Percentiles rank a stretch among this genome's conserved stretches.
Conservation (phyloP, 1,140 invertebrate species). For the Trichonephila clavata region DNA sequence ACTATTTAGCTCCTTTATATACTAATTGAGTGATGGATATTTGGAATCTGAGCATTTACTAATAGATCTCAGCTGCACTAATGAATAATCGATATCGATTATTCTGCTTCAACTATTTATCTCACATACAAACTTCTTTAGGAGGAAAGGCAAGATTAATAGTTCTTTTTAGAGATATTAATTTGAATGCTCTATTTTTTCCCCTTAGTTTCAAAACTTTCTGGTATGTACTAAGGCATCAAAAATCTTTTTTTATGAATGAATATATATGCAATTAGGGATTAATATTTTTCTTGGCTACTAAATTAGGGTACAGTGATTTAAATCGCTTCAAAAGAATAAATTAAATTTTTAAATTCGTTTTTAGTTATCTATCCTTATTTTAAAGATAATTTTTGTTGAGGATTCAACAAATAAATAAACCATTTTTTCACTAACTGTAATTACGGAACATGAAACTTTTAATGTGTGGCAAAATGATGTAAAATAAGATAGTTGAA, state of each 20-base stretch:
- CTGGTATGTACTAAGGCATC: not conserved
- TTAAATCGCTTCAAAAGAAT: not conserved
- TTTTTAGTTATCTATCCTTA: not conserved
- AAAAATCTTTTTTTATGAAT: not conserved
- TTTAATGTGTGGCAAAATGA: too few species aligned
- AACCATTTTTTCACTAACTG: too few species aligned
- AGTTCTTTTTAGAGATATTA: not conserved
- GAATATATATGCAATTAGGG: not conserved
- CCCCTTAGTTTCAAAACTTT: not conserved
- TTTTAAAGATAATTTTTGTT: too few species aligned
- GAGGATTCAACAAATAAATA: too few species aligned
- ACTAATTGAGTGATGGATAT: slow-evolving; percentile 1
- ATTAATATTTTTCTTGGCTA: not conserved
- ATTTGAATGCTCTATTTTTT: not conserved
- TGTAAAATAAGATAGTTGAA: too few species aligned
- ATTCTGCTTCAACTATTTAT: slow-evolving; percentile 14
- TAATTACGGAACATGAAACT: too few species aligned
- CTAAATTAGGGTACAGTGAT: not conserved
- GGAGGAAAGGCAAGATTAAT: not conserved
- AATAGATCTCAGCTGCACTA: not conserved
- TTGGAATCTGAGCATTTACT: slow-evolving; percentile 2
- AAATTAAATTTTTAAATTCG: not conserved
- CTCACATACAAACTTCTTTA: not conserved
- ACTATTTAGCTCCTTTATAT: not conserved
- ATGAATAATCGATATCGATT: slow-evolving; percentile 10